Base-by-base conservation (phyloP, 2,113 vertebrate genomes). In the Bujurquina vittata region DNA sequence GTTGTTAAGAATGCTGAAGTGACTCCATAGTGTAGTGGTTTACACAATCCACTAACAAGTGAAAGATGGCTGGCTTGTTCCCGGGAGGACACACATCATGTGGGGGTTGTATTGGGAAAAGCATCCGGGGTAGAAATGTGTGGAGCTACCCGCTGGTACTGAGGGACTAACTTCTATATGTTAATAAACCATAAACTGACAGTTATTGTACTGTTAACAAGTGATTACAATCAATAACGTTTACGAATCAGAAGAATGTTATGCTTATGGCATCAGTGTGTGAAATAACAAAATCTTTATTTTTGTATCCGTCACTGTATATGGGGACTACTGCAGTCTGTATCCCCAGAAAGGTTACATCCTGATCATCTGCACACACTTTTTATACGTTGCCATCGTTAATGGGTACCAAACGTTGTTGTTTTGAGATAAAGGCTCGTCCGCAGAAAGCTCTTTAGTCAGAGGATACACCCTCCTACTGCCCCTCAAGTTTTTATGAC, bases 401-500 rank as follows among this genome's bases (percentile, higher is more conserved):
- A 52, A 31, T 17, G 3, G n/a, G 9, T 55, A n/a, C 9, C 54
- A 55, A 10, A n/a, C 10, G 20, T n/a, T 54, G 52, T 52, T 12
- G 43, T 31, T 52, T 72, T 7, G 65, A 23, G 4, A 3, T 49
- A 43, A 43, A 49, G 65, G n/a, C 55, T 49, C 40, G 29, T 29
- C 0, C 40, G 11, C 10, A 69, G 65, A 0, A 4, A 26, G n/a
- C 37, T 67, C 22, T 26, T 67, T 46, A 67, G 9, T 37, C 37
- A 40, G 37, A 40, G 10, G 40, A 43, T 43, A 43, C 40, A 43
- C 12, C 40, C 11, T 43, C 40, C 4, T 14, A 12, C 2, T 12
- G 40, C 40, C 40, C 14, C 4, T 43, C 40, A 12, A 43, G 40
- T 43, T 12, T 43, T 43, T 14, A 43, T 11, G 26, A 43, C 40